Evolutionary conservation across 2,888 invertebrate genomes (phyloP).

Genomic region (Tricholauxania praeusta): DNA sequence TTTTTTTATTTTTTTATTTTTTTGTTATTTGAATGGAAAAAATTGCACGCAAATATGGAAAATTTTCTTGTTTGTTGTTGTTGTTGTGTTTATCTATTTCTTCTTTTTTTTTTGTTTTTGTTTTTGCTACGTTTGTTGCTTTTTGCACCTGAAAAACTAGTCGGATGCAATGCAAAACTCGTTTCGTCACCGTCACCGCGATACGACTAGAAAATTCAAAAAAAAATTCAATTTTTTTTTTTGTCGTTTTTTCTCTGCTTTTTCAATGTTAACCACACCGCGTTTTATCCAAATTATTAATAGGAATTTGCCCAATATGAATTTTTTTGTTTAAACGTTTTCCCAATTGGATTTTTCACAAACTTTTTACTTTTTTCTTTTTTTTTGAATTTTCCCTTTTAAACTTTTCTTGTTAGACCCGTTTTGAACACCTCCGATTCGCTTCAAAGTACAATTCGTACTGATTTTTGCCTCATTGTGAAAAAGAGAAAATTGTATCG

Average conservation of each 20-base stretch:
- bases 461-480: constrained; percentile 49
- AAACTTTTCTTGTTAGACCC: constrained; percentile 41
- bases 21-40: neutral
- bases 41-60: constrained; percentile 23
- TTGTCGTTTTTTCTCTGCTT: neutral
- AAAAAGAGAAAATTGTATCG: constrained; percentile 48
- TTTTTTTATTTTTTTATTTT: neutral
- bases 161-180: constrained; percentile 8
- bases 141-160: constrained; percentile 23
- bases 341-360: constrained; percentile 38
- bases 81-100: neutral
- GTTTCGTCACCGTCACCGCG: neutral
- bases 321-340: constrained; percentile 14
- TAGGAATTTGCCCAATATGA: too few species aligned
- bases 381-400: constrained; percentile 5
- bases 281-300: too few species aligned
- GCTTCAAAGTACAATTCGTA: constrained; percentile 62
- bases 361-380: neutral
- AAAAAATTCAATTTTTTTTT: neutral
- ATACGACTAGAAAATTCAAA: too few species aligned
- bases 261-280: too few species aligned
- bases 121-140: constrained; percentile 5
- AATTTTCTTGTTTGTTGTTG: constrained; percentile 11
- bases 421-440: constrained; percentile 55
- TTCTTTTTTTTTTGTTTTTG: too few species aligned